Evolutionary conservation across 2,888 invertebrate species (phyloP).

Genomic region (Bedellia somnulentella): DNA sequence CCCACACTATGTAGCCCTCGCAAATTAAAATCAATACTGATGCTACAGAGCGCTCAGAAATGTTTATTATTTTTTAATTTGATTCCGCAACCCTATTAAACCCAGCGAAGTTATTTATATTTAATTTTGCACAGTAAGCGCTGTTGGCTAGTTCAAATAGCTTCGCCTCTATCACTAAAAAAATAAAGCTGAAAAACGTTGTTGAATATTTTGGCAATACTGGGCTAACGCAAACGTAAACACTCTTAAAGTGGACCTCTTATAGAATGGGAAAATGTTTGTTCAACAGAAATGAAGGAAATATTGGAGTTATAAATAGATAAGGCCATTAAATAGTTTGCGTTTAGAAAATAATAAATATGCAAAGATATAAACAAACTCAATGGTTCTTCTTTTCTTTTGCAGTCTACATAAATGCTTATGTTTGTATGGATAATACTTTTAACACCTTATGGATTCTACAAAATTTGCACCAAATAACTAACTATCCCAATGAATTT

Average conservation of each 20-base stretch:
- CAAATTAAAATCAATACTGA: no score
- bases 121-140: constrained; percentile 24
- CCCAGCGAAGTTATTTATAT: constrained; percentile 34
- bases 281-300: neutral
- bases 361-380: no score
- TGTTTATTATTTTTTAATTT: constrained; percentile 35
- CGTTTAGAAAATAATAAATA: no score
- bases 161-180: neutral
- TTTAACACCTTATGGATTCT: no score
- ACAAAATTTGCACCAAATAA: no score
- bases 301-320: neutral
- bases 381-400: no score
- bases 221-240: neutral
- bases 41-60: neutral
- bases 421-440: no score
- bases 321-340: no score
- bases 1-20: no score
- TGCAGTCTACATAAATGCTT: no score
- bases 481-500: no score
- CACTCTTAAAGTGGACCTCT: neutral
- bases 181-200: no score
- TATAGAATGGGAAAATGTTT: neutral
- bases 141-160: constrained; percentile 13
- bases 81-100: constrained; percentile 21
- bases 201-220: neutral